These are phyloP conservation scores for Lymantria monacha DNA, from an alignment of 2,888 invertebrate genomes.

Conservation along the genomic window DNA sequence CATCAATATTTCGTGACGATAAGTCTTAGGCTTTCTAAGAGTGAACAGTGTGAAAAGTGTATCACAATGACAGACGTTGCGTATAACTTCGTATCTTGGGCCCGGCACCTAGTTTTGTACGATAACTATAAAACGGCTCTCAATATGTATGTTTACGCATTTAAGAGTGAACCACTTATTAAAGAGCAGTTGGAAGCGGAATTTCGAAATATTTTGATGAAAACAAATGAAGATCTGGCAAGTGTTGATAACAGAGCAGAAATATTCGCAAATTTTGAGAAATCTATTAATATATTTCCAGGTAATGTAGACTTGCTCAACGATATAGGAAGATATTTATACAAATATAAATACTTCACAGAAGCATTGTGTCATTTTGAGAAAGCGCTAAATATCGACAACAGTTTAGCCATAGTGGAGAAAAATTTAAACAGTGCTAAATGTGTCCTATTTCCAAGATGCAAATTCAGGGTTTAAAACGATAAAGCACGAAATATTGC, in stretches of 20 bases:
- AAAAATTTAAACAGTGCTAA: neutral
- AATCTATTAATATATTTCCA: neutral
- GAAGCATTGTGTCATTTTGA: neutral
- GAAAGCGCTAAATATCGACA: neutral
- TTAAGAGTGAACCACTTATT: neutral
- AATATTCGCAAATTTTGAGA: neutral
- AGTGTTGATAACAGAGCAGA: neutral
- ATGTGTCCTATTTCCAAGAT: neutral
- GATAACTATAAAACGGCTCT: no score
- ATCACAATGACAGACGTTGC: no score
- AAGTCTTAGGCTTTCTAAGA: no score
- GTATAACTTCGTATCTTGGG: no score
- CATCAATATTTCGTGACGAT: no score
- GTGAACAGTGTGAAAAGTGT: no score
- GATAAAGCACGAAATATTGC: neutral
- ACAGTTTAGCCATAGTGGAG: neutral
- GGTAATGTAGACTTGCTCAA: conserved; percentile 1
- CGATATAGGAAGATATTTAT: neutral
- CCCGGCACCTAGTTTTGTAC: no score
- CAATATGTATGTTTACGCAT: neutral
- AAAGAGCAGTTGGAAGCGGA: neutral
- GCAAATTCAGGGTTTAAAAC: neutral
- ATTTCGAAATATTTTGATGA: neutral
- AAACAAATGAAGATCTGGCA: neutral
- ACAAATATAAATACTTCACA: neutral